Conservation (phyloP, 2,888 invertebrate genomes). For the Nomada flava region DNA sequence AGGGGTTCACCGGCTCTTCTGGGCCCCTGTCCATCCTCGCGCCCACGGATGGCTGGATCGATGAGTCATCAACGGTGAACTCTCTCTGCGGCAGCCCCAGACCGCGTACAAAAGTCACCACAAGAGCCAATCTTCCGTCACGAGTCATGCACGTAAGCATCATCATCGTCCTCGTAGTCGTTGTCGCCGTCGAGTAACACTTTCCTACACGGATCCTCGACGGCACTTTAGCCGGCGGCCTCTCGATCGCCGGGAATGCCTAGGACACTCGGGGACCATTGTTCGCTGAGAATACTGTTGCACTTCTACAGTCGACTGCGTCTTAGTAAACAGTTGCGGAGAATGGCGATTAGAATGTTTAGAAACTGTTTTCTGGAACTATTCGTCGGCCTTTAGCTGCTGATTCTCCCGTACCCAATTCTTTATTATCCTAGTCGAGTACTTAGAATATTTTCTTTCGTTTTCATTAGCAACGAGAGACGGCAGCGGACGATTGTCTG, state of each 20-base stretch:
- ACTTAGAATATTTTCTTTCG: neutral
- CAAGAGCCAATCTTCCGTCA: constrained; percentile 70
- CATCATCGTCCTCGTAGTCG: constrained; percentile 12
- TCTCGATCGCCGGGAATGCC: constrained; percentile 2
- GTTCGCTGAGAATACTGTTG: neutral
- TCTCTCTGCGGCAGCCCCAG: constrained; percentile 82
- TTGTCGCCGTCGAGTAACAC: constrained; percentile 15
- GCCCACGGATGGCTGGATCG: constrained; percentile 79
- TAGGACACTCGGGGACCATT: constrained; percentile 8
- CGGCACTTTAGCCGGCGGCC: neutral
- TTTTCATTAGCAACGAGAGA: constrained; percentile 53
- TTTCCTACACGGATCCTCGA: constrained; percentile 19
- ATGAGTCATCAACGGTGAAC: constrained; percentile 80
- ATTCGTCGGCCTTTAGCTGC: too few species aligned
- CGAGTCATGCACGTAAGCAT: constrained; percentile 66
- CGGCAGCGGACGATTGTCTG: constrained; percentile 51
- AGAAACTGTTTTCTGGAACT: neutral
- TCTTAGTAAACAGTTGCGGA: neutral
- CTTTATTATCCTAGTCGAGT: neutral
- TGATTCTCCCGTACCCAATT: neutral
- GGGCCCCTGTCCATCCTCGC: constrained; percentile 73
- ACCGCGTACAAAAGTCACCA: constrained; percentile 76
- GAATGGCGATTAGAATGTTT: constrained; percentile 6
- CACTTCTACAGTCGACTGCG: neutral
- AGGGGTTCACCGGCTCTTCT: constrained; percentile 67